Evolutionary conservation across 2,797 vertebrate genomes (phyloP).

Genomic region (Phrynocephalus guinanensis): DNA sequence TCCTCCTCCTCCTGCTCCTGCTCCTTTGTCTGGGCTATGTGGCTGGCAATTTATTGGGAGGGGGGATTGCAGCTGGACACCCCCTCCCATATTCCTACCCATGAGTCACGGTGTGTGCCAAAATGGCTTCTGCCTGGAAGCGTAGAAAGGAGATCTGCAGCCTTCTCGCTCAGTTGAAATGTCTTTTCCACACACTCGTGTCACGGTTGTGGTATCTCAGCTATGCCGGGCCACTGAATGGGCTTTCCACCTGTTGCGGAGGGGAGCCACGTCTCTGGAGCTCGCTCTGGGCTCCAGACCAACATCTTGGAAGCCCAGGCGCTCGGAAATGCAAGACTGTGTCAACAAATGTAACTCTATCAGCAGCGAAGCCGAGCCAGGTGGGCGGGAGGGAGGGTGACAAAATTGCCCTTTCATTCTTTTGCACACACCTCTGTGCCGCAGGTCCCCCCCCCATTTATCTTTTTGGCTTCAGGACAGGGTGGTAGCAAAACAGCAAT

Average conservation of each 20-base stretch:
- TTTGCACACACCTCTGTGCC: too few relatives aligned
- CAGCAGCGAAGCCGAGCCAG: too few relatives aligned
- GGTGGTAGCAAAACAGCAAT: too few relatives aligned
- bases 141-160: background rate
- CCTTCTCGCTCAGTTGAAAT: too few relatives aligned
- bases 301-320: background rate
- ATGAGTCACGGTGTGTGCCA: background rate
- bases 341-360: background rate
- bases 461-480: too few relatives aligned
- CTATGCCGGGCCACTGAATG: background rate
- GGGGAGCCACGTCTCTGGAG: background rate
- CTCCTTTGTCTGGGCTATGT: background rate
- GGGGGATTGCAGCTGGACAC: too few relatives aligned
- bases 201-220: background rate
- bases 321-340: background rate
- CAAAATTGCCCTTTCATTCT: too few relatives aligned
- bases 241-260: constrained; percentile 1
- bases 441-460: too few relatives aligned
- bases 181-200: background rate
- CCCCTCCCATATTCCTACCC: background rate
- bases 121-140: background rate
- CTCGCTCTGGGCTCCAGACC: background rate
- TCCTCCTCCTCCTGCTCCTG: background rate
- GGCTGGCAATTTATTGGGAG: too few relatives aligned
- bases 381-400: too few relatives aligned